A percentile compares a stretch with the other conserved stretches of the same genome.
Evolutionary conservation across 1,140 invertebrate species (phyloP).

Genomic region (Pseudobourletiella spinata): DNA sequence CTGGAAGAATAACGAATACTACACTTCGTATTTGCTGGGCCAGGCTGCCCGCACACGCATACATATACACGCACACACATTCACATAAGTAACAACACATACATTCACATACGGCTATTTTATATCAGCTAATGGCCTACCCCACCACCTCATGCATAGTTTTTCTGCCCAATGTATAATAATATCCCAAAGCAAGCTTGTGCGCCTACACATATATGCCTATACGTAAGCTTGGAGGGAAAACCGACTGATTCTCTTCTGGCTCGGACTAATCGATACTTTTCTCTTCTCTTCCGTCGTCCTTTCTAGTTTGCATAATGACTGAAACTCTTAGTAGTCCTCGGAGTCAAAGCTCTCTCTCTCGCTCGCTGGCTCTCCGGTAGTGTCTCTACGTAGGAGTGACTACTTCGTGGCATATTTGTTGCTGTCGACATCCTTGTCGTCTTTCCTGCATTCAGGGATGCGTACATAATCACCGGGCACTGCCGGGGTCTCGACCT

Average conservation of each 20-base stretch:
- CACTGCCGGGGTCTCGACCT: not conserved
- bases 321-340: not conserved
- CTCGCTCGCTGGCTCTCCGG: too few relatives aligned
- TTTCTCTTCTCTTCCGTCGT: not conserved
- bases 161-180: not conserved
- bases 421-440: too few relatives aligned
- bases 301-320: conserved; percentile 6
- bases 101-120: too few relatives aligned
- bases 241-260: not conserved
- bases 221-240: not conserved
- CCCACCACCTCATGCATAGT: not conserved
- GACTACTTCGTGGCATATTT: too few relatives aligned
- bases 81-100: too few relatives aligned
- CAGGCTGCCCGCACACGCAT: too few relatives aligned
- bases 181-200: not conserved
- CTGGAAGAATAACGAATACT: too few relatives aligned
- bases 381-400: too few relatives aligned
- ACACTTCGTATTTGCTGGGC: too few relatives aligned
- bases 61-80: too few relatives aligned
- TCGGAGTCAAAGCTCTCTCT: not conserved
- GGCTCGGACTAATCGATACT: conserved; percentile 4
- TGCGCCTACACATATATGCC: not conserved
- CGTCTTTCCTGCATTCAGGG: not conserved
- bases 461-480: conserved; percentile 1
- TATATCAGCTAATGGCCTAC: too few relatives aligned